Base-by-base conservation (phyloP, 1,140 invertebrate genomes). In the Eupristina koningsbergeri region DNA sequence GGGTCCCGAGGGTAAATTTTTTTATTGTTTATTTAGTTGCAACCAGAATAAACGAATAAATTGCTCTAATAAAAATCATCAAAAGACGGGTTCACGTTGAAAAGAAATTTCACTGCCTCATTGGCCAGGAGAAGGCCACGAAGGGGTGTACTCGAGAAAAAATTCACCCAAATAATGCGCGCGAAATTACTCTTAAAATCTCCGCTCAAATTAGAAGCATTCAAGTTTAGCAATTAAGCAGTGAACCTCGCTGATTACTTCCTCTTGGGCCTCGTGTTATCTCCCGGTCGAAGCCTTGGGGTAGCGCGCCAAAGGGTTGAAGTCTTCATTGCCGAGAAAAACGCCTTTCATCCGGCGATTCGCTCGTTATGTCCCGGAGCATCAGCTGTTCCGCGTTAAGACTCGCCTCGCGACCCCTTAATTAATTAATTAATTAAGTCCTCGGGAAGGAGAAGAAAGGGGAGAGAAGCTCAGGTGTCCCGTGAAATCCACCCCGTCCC, bases 351-450 rank as follows among this genome's bases (percentile, higher is more conserved):
- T 85, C 63, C 39, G 63, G 17, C 47, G 74, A 17, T 58, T 63
- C 86, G 83, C 67, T 76, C 75, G 85, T 81, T 74, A 84, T 61
- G 81, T 79, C 64, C 50, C 47, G 36, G 50, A 82, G 86, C 88
- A 88, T 89, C 87, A 89, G 87, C 87, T 89, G 88, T 83, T 80
- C 77, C 41, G 58, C 47, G 86, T 84, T 86, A 85, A 87, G 83
- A 86, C 84, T 64, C 80, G 85, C 75, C 53, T 85, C 67, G 31
- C 9, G 80, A 80, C 39, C 76, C 47, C 29, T 45, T 78, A 26
- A 85, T 89, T 90, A 90, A 90, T 90, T 90, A 90, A 90, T 90
- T 90, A 90, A 90, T 90, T 90, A 88, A 90, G 88, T 89, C 88
- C 86, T 87, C 71, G 61, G 39, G 85, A 84, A 85, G 87, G 89